Conservation (phyloP, 2,113 vertebrate genomes). For the Grantiella picta region DNA sequence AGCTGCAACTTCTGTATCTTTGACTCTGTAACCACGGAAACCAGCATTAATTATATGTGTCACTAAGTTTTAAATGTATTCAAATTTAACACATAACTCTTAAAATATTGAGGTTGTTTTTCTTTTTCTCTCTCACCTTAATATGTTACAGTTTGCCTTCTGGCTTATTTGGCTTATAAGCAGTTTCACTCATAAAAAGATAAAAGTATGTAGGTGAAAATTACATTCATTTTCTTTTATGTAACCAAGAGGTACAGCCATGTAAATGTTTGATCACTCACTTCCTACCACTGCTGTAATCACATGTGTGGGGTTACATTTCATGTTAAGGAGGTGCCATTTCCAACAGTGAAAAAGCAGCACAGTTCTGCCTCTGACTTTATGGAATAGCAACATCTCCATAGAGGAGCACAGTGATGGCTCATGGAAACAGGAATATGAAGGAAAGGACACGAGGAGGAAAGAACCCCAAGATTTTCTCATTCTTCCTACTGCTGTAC, state of each 20-base stretch:
- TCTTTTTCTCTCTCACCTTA: slow-evolving; percentile 45
- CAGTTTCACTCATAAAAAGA: not conserved
- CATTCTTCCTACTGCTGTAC: not conserved
- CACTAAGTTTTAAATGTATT: slow-evolving; percentile 56
- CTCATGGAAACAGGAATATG: not conserved
- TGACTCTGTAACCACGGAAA: slow-evolving; percentile 39
- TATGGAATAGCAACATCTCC: not conserved
- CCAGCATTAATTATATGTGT: slow-evolving; percentile 54
- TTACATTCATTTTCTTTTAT: slow-evolving; percentile 45
- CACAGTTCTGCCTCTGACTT: not conserved
- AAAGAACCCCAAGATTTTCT: not conserved
- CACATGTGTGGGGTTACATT: not conserved
- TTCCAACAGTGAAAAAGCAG: not conserved
- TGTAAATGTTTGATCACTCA: slow-evolving; percentile 46
- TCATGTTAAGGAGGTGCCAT: not conserved
- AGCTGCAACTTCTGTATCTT: slow-evolving; percentile 34
- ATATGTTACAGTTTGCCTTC: slow-evolving; percentile 36
- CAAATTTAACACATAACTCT: slow-evolving; percentile 42
- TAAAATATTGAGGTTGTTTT: slow-evolving; percentile 44
- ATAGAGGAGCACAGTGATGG: not conserved
- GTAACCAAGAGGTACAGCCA: slow-evolving; percentile 8
- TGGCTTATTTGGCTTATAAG: slow-evolving; percentile 39
- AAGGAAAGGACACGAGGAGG: not conserved
- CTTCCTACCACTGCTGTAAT: not conserved
- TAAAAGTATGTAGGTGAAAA: slow-evolving; percentile 42